Evolutionary conservation across 2,888 invertebrate species (phyloP).

Genomic region (Branchellion lobata): DNA sequence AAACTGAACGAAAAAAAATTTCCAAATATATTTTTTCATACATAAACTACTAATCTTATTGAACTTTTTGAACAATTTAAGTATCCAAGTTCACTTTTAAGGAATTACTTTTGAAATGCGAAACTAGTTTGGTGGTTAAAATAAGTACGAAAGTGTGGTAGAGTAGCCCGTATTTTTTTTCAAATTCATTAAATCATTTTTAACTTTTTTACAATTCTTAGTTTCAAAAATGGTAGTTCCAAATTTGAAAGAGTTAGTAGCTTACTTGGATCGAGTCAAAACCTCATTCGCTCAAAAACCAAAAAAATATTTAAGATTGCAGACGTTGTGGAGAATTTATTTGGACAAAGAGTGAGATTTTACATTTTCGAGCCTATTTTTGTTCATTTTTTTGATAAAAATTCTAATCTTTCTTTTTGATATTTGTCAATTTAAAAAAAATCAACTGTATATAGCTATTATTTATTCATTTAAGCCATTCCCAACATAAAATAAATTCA

Average conservation of each 20-base stretch:
- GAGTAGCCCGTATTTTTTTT: no score
- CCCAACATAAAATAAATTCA: neutral
- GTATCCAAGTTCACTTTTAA: no score
- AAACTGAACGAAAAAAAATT: no score
- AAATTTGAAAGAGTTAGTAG: conserved; percentile 8
- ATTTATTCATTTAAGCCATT: neutral
- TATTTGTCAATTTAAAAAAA: neutral
- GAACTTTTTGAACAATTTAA: no score
- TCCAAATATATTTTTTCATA: no score
- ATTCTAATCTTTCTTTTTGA: neutral
- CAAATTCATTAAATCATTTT: no score
- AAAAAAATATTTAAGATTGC: conserved; percentile 25
- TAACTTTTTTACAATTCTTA: no score
- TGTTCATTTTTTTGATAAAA: neutral
- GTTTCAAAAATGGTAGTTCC: conserved; percentile 18
- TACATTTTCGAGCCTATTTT: neutral
- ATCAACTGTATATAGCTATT: neutral
- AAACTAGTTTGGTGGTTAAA: no score
- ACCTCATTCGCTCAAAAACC: conserved; percentile 30
- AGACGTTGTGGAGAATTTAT: conserved; percentile 35
- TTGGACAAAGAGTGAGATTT: conserved; percentile 34
- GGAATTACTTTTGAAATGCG: no score
- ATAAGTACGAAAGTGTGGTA: no score
- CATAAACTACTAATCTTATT: no score
- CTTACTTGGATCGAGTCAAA: conserved; percentile 37